Base-by-base conservation (phyloP, 2,888 invertebrate species). In the Drosophila peninsularis region DNA sequence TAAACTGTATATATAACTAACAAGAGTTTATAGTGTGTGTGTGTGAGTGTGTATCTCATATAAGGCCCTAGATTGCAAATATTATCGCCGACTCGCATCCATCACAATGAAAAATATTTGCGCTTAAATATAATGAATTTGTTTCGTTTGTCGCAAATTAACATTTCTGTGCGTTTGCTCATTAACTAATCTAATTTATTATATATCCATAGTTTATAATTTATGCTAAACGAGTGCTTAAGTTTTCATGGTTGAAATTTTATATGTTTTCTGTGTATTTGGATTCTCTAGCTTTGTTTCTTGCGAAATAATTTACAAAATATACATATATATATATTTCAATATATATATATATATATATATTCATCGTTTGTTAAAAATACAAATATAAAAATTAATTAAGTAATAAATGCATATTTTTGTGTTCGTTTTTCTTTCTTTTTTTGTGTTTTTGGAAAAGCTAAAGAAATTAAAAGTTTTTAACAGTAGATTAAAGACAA, bases 61-160 rank as follows among this genome's bases (percentile, higher is more conserved):
- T 86, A 86, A 86, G 85, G 85, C 85, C 85, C 89, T 86, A 86
- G 83, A 83, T 80, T 89, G 85, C 88, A 87, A 86, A 89, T 88
- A 83, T 72, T 79, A 76, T 71, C 73, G 82, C 74, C 71, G 82
- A 73, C 85, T 75, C 61, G 30, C 47, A 67, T 75, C 65, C 81
- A 88, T 85, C 83, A 88, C 88, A 88, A 80, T 82, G 71, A 55
- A 80, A 47, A 83, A 78, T 85, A 88, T 88, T 86, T 78, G 83
- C 86, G 78, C 88, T 84, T 88, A 84, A 82, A 82, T 75, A 63
- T 88, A 83, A 73, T 79, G 49, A 63, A 62, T 70, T 78, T 52
- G 24, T 56, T 66, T 47, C 39, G 17, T 56, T 62, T 74, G 49
- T 62, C 74, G 70, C 58, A 70, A 79, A 74, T 85, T 88, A 83